Base-by-base conservation (phyloP, 2,797 vertebrate genomes). In the Melanotaenia maccullochi region DNA sequence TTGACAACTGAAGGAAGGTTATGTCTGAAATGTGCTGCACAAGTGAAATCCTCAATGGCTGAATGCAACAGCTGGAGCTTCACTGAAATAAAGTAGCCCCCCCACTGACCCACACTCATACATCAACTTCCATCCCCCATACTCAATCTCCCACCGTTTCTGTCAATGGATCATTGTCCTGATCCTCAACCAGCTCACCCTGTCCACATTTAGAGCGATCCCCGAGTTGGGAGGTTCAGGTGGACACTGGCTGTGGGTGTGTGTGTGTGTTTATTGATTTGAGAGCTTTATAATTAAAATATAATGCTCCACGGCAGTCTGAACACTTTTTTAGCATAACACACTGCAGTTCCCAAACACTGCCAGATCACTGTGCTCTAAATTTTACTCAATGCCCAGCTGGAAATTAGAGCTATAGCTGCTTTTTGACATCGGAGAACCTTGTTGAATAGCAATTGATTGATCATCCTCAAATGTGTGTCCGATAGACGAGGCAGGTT, bases 161-260 rank as follows among this genome's bases (percentile, higher is more conserved):
- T 72, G 60, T 85, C 85, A 92, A 87, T 85, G 78, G 71, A 81
- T 79, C 71, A 82, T 83, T 90, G 85, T 87, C 78, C 81, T 64
- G 28, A 4, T 67, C 69, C 67, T 12, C 38, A 82, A 76, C 65
- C 68, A 71, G 76, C 71, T 70, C 64, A 47, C 56, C 35, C 64
- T 62, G 67, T 30, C 56, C 69, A 57, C 77, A 69, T 82, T 72
- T 75, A 84, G 81, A 83, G 73, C 70, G 56, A 76, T 85, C 71
- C 18, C 81, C 58, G 6, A 71, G 47, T 38, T 65, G 36, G 8
- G 32, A 33, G 65, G 38, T 47, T 5, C 51, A 35, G 44, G 47
- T 1, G 16, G 8, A 11, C 16, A 6, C 40, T 42, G 25, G 54
- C 25, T 6, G 8, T 57, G 2, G 20, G 44, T 3, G 22, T 3